Percentiles rank a stretch among this genome's conserved stretches.
These are phyloP conservation scores for Macrosiphum euphorbiae DNA, from an alignment of 2,888 invertebrate genomes.

Conservation along the genomic window DNA sequence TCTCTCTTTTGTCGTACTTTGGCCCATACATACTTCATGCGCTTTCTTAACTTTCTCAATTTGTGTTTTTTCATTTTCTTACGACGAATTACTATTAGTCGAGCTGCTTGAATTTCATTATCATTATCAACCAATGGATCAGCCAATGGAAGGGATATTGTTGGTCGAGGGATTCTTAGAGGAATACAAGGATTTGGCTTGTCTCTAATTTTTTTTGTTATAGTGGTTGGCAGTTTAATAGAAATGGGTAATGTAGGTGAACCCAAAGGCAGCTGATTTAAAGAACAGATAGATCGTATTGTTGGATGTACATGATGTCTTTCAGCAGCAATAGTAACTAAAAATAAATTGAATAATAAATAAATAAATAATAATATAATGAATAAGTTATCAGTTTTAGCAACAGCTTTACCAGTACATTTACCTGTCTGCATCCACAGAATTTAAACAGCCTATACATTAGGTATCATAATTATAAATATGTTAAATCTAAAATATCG, in stretches of 20 bases:
- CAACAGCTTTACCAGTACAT: background rate
- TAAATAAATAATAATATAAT: background rate
- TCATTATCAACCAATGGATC: slow-evolving; percentile 68
- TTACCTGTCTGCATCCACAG: background rate
- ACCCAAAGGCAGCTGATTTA: slow-evolving; percentile 31
- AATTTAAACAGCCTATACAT: background rate
- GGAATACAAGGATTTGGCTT: slow-evolving; percentile 53
- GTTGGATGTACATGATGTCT: slow-evolving; percentile 18
- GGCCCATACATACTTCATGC: slow-evolving; percentile 83
- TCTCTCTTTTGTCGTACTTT: slow-evolving; percentile 79
- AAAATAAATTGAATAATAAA: background rate
- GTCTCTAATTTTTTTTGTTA: slow-evolving; percentile 57
- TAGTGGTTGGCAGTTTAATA: slow-evolving; percentile 52
- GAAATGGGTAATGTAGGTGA: slow-evolving; percentile 43
- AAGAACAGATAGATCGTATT: slow-evolving; percentile 38
- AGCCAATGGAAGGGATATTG: slow-evolving; percentile 59
- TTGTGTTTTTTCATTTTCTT: slow-evolving; percentile 92
- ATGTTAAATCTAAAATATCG: background rate
- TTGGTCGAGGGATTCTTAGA: slow-evolving; percentile 49
- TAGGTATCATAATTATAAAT: background rate
- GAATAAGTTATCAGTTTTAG: background rate
- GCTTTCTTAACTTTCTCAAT: slow-evolving; percentile 82
- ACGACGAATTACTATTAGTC: slow-evolving; percentile 82
- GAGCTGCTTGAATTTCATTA: slow-evolving; percentile 79
- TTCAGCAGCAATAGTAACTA: slow-evolving; percentile 53